Conservation (phyloP, 2,888 invertebrate species). For the Alloplasta piceator region DNA sequence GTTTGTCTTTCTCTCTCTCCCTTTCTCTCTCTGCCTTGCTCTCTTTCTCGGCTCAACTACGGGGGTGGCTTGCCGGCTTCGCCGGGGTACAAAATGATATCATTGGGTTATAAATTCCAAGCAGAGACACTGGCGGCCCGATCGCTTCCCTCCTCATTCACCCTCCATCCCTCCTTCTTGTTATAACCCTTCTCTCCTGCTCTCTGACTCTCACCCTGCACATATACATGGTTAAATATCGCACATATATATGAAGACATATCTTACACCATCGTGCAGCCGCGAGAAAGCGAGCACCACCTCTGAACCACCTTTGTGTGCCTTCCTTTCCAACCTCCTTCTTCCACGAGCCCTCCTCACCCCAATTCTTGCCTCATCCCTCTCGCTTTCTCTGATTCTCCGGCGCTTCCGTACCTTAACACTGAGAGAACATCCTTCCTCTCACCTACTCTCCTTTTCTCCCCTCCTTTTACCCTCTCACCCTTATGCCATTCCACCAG, state of each 20-base stretch:
- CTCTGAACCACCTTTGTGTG: constrained; percentile 69
- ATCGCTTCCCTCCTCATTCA: constrained; percentile 73
- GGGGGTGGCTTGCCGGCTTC: constrained; percentile 79
- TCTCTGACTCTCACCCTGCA: constrained; percentile 67
- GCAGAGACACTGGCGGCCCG: constrained; percentile 80
- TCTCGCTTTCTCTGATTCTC: constrained; percentile 81
- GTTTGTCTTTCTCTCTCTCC: constrained; percentile 61
- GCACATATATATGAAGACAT: constrained; percentile 25
- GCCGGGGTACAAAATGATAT: constrained; percentile 82
- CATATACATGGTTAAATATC: constrained; percentile 8
- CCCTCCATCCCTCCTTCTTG: constrained; percentile 72
- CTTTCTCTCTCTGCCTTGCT: constrained; percentile 55
- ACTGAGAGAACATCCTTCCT: constrained; percentile 83
- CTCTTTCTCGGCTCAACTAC: constrained; percentile 69
- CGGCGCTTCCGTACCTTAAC: constrained; percentile 83
- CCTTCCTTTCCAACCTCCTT: constrained; percentile 67
- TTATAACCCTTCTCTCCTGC: constrained; percentile 75
- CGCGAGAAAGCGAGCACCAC: constrained; percentile 56
- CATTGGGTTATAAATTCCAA: constrained; percentile 83
- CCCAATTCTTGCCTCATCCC: constrained; percentile 83
- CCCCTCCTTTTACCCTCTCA: constrained; percentile 66
- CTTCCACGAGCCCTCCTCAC: constrained; percentile 86
- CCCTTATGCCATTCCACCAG: constrained; percentile 35
- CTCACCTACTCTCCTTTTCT: constrained; percentile 83
- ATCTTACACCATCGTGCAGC: constrained; percentile 55